These are phyloP conservation scores for Zosterops lateralis DNA, from an alignment of 2,113 vertebrate genomes.

Conservation along the genomic window DNA sequence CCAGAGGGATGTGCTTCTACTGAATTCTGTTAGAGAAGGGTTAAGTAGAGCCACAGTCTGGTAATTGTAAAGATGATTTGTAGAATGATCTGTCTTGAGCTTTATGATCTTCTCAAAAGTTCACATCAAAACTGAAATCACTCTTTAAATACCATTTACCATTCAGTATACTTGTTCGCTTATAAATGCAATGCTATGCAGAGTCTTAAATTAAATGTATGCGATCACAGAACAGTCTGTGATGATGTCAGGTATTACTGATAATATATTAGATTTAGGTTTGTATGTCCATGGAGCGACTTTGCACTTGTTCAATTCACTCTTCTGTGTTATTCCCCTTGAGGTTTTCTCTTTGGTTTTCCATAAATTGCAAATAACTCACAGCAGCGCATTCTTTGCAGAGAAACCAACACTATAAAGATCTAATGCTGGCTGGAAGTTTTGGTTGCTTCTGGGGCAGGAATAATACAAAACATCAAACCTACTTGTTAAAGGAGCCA, in stretches of 20 bases:
- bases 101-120: not conserved
- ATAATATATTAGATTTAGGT: not conserved
- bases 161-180: not conserved
- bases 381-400: not conserved
- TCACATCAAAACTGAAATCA: not conserved
- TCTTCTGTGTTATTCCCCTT: not conserved
- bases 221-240: not conserved
- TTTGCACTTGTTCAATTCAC: not conserved
- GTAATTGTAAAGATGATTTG: slow-evolving; percentile 26
- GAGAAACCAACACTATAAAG: not conserved
- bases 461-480: not conserved
- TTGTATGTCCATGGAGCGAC: not conserved
- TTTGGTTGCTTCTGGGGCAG: not conserved
- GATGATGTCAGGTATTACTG: not conserved
- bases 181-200: not conserved
- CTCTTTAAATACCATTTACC: not conserved
- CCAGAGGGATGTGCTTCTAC: not conserved
- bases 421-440: not conserved
- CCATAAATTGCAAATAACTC: not conserved
- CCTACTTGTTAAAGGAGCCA: not conserved
- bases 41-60: not conserved
- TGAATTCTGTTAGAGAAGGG: not conserved
- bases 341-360: not conserved
- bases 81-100: not conserved
- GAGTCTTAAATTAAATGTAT: not conserved